Conservation (phyloP, 2,113 vertebrate species). For the Gymnocephalus cernua region DNA sequence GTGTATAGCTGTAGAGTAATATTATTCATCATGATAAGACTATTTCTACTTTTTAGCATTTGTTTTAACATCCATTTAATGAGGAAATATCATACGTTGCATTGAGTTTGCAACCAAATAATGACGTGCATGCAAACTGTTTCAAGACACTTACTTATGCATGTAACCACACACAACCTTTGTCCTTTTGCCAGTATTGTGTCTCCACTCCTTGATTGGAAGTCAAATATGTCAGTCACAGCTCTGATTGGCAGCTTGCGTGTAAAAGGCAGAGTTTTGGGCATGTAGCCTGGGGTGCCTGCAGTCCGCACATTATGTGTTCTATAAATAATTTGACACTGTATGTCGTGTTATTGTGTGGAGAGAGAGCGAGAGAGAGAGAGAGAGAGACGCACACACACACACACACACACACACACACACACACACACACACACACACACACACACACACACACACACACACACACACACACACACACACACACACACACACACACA, state of each 20-base stretch:
- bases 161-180: constrained; percentile 18
- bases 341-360: constrained; percentile 64
- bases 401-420: too few species aligned
- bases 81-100: not conserved
- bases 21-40: not conserved
- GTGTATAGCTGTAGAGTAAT: not conserved
- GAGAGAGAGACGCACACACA: too few species aligned
- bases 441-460: too few species aligned
- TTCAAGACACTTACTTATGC: constrained; percentile 6
- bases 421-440: too few species aligned
- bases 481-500: too few species aligned
- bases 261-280: constrained; percentile 82
- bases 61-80: not conserved
- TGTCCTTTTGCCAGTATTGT: not conserved
- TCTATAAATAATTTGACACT: constrained; percentile 79
- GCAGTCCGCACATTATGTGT: constrained; percentile 80
- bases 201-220: constrained; percentile 42
- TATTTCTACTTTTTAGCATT: not conserved
- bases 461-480: too few species aligned
- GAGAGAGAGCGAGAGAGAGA: constrained; percentile 32
- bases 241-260: constrained; percentile 83
- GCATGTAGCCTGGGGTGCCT: constrained; percentile 78
- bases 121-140: constrained; percentile 11
- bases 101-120: not conserved
- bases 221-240: constrained; percentile 48